Percentiles rank a stretch among this genome's conserved stretches.
These are phyloP conservation scores for Forficula auricularia DNA, from an alignment of 1,140 invertebrate species.

Conservation along the genomic window DNA sequence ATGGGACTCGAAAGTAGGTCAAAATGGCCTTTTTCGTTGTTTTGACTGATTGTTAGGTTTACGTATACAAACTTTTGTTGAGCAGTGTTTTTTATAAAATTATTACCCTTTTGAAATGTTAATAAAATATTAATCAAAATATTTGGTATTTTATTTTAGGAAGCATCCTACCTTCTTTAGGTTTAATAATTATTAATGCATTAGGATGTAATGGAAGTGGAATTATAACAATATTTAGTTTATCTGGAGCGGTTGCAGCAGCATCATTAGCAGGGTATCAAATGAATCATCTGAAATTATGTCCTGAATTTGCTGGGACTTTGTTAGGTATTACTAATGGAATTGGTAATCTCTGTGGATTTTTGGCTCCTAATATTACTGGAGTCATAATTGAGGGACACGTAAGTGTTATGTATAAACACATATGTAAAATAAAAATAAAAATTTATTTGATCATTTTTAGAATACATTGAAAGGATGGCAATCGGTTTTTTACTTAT, in stretches of 20 bases:
- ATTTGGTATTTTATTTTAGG: no score
- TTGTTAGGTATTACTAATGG: slow-evolving; percentile 81
- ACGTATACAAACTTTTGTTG: no score
- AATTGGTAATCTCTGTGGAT: slow-evolving; percentile 69
- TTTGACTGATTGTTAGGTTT: no score
- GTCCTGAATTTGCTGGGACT: slow-evolving; percentile 67
- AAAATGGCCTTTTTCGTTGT: no score
- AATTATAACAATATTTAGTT: slow-evolving; percentile 49
- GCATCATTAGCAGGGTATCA: slow-evolving; percentile 61
- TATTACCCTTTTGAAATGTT: no score
- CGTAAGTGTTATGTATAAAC: slow-evolving; percentile 7
- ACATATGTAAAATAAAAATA: not conserved
- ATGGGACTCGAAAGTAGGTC: no score
- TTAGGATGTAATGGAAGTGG: slow-evolving; percentile 51
- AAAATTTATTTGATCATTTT: slow-evolving; percentile 19
- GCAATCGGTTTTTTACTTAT: slow-evolving; percentile 75
- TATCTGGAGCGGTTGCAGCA: slow-evolving; percentile 51
- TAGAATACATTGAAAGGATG: slow-evolving; percentile 69
- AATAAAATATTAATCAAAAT: no score
- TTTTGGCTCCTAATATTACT: slow-evolving; percentile 64
- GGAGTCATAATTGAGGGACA: slow-evolving; percentile 29
- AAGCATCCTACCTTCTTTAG: slow-evolving; percentile 52
- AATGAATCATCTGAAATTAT: slow-evolving; percentile 76
- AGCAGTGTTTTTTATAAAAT: no score
- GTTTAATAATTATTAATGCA: slow-evolving; percentile 55